Evolutionary conservation across 2,797 vertebrate genomes (phyloP).

Genomic region (Paedocypris micromegethes): DNA sequence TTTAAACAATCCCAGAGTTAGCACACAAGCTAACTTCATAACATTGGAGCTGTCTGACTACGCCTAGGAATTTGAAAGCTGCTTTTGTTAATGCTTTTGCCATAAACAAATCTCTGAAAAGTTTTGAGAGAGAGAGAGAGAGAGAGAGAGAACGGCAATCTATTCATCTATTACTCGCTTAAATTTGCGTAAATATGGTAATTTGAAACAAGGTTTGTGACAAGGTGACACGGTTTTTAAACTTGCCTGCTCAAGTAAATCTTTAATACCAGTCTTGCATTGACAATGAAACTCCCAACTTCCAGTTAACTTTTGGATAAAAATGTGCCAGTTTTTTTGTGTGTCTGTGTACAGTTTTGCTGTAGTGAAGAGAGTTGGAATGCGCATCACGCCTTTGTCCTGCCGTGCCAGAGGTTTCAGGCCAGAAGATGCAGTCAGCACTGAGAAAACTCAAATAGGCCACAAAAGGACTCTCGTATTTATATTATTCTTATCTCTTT

Average conservation of each 20-base stretch:
- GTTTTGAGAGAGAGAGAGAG: background rate
- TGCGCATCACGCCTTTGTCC: constrained; percentile 4
- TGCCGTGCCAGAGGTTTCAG: constrained; percentile 7
- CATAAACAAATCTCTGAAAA: constrained; percentile 41
- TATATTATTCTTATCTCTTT: constrained; percentile 41
- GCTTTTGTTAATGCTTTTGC: constrained; percentile 45
- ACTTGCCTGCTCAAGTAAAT: too few relatives aligned
- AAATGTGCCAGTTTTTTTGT: background rate
- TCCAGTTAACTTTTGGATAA: too few relatives aligned
- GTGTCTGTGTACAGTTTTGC: background rate
- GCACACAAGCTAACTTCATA: constrained; percentile 22
- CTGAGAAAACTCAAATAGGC: constrained; percentile 25
- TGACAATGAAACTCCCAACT: too few relatives aligned
- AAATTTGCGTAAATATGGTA: too few relatives aligned
- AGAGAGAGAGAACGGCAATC: too few relatives aligned
- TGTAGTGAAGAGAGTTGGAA: constrained; percentile 17
- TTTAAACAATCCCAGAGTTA: constrained; percentile 31
- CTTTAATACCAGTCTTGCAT: too few relatives aligned
- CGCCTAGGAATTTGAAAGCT: constrained; percentile 37
- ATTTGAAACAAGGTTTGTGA: too few relatives aligned
- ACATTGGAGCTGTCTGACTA: constrained; percentile 42
- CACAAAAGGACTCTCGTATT: constrained; percentile 28
- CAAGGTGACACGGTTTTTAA: too few relatives aligned
- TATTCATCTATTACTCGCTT: too few relatives aligned
- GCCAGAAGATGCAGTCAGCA: constrained; percentile 6